Evolutionary conservation across 2,888 invertebrate genomes (phyloP).

Genomic region (Rhyacophila evoluta): DNA sequence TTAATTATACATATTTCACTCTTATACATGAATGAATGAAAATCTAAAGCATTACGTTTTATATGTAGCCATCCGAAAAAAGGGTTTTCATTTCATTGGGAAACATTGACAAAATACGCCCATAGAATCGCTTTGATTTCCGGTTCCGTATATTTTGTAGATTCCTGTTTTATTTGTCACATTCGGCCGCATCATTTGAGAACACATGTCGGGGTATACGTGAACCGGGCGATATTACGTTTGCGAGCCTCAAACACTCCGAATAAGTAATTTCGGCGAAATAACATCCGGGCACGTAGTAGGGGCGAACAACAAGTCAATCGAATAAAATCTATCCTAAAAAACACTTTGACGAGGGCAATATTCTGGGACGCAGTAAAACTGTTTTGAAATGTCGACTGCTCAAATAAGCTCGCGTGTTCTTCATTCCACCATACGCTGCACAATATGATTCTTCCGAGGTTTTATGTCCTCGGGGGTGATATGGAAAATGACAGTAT

Average conservation of each 20-base stretch:
- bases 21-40: no score
- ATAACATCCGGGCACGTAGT: constrained; percentile 32
- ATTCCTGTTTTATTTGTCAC: constrained; percentile 36
- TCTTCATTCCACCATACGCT: constrained; percentile 43
- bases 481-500: background rate
- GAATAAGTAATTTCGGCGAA: constrained; percentile 45
- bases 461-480: constrained; percentile 34
- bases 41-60: background rate
- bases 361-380: constrained; percentile 47
- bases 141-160: background rate
- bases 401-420: constrained; percentile 44
- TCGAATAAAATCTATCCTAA: constrained; percentile 45
- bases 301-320: constrained; percentile 44
- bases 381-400: constrained; percentile 51
- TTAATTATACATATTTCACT: no score
- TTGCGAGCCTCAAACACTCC: constrained; percentile 33
- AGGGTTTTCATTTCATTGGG: background rate
- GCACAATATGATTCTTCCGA: constrained; percentile 36
- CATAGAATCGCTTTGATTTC: background rate
- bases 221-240: constrained; percentile 30
- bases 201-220: constrained; percentile 27
- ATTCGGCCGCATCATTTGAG: constrained; percentile 35
- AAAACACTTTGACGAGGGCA: constrained; percentile 41
- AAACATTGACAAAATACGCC: background rate
- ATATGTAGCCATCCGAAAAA: background rate